A percentile compares a stretch with the other conserved stretches of the same genome.
These are phyloP conservation scores for Sycophaga agraensis DNA, from an alignment of 1,140 invertebrate species.

Conservation along the genomic window DNA sequence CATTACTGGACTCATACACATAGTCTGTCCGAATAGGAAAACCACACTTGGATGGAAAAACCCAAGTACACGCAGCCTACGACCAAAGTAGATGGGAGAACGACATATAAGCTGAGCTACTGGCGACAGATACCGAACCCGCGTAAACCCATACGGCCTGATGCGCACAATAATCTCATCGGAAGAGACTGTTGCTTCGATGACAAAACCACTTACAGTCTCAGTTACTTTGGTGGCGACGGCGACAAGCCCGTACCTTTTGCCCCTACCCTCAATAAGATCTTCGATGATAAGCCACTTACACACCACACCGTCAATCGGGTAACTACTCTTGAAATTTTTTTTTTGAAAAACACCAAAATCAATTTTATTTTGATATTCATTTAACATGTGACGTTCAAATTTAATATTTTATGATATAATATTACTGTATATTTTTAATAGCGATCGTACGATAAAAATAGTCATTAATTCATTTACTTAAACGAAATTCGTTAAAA, in stretches of 20 bases:
- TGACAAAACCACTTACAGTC: conserved; percentile 49
- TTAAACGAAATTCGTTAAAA: no score
- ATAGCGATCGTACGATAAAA: no score
- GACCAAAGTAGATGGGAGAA: conserved; percentile 54
- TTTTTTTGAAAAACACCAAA: no score
- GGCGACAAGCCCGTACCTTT: conserved; percentile 40
- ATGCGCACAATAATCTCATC: conserved; percentile 44
- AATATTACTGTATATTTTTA: no score
- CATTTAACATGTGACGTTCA: no score
- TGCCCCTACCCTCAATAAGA: conserved; percentile 34
- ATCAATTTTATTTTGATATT: no score
- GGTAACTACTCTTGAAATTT: no score
- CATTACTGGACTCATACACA: no score
- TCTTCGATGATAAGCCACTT: conserved; percentile 36
- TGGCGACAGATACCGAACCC: conserved; percentile 45
- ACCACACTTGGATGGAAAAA: conserved; percentile 35
- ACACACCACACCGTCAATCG: conserved; percentile 46
- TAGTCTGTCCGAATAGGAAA: conserved; percentile 30
- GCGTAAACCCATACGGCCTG: conserved; percentile 31
- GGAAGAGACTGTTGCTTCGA: conserved; percentile 39
- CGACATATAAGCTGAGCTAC: conserved; percentile 62
- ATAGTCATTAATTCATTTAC: no score
- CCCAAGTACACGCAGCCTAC: conserved; percentile 45
- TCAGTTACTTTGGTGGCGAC: conserved; percentile 49
- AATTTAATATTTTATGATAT: no score